Evolutionary conservation across 2,797 vertebrate genomes (phyloP), one percentile per base, ranked within the genome.

Genomic region (Crocidura indochinensis): DNA sequence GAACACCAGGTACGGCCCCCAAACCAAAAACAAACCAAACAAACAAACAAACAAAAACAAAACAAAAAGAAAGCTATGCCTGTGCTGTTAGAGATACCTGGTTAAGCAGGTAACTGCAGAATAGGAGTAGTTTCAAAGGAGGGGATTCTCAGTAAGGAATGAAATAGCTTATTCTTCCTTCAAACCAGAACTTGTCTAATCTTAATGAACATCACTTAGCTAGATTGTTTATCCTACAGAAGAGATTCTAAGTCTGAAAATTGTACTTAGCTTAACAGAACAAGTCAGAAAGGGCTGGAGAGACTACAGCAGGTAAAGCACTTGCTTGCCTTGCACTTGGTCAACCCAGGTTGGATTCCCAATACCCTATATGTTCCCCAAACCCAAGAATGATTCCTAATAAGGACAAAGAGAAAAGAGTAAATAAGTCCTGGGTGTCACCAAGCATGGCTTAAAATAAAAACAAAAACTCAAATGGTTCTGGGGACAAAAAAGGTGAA

Each of bases 191-290:
- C 64, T 90, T 80, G 79, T 56, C 88, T 75, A 60, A 22, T 84
- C n/a, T 8, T 24, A 90, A 53, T 27, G 56, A 56, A 69, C 7
- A 62, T 75, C 76, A 74, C 67, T 62, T 85, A 73, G 65, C 47
- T 53, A 38, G 69, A 27, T 44, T 49, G 31, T 87, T 87, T 86
- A 53, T 31, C 62, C 72, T 31, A 38, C 24, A 85, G 31, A 29
- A 47, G 67, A 88, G 85, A 84, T 62, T 84, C 65, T 84, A 38
- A 81, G 47, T 80, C 67, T 84, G 46, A 90, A 92, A 84, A 67
- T 8, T 4, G 20, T 67, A 67, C 46, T 85, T 47, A 84, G 26
- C 87, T 71, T 44, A 87, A 78, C 22, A 53, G 74, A 88, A 95
- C 74, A 87, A 88, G 90, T 80, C 53, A 56, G 12, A 20, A 56